These are phyloP conservation scores for Thalassaphorura encarpata DNA, from an alignment of 1,140 invertebrate genomes.

Conservation along the genomic window DNA sequence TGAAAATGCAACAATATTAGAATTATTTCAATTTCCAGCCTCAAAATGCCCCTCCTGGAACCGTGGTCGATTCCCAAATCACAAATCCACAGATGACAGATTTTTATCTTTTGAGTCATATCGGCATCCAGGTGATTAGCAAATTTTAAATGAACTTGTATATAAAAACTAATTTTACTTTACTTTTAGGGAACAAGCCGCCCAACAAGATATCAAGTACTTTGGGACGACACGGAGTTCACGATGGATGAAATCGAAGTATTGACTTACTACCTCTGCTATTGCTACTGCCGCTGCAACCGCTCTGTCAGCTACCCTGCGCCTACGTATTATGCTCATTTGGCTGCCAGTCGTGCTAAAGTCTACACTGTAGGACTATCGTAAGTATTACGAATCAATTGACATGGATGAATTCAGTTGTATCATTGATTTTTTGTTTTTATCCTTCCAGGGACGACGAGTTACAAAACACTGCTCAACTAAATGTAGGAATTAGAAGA, in stretches of 20 bases:
- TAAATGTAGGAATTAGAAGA: conserved; percentile 1
- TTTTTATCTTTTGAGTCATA: conserved; percentile 68
- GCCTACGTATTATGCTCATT: conserved; percentile 7
- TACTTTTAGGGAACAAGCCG: conserved; percentile 43
- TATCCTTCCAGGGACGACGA: conserved; percentile 41
- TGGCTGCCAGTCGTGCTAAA: background rate
- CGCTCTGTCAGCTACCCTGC: conserved; percentile 44
- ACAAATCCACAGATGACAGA: conserved; percentile 69
- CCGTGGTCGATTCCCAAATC: conserved; percentile 68
- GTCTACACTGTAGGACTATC: background rate
- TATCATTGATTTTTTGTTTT: conserved; percentile 32
- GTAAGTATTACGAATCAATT: background rate
- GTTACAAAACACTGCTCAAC: background rate
- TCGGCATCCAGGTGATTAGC: conserved; percentile 57
- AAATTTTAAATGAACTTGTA: too few species aligned
- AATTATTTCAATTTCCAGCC: too few species aligned
- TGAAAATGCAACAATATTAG: too few species aligned
- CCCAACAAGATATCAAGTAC: conserved; percentile 43
- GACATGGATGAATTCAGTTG: background rate
- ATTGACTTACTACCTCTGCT: conserved; percentile 44
- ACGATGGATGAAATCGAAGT: conserved; percentile 40
- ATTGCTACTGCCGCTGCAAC: conserved; percentile 44
- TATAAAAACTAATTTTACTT: conserved; percentile 43
- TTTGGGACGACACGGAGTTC: conserved; percentile 43
- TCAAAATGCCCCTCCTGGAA: conserved; percentile 69